Evolutionary conservation across 2,113 vertebrate genomes (phyloP).

Genomic region (Perca fluviatilis): DNA sequence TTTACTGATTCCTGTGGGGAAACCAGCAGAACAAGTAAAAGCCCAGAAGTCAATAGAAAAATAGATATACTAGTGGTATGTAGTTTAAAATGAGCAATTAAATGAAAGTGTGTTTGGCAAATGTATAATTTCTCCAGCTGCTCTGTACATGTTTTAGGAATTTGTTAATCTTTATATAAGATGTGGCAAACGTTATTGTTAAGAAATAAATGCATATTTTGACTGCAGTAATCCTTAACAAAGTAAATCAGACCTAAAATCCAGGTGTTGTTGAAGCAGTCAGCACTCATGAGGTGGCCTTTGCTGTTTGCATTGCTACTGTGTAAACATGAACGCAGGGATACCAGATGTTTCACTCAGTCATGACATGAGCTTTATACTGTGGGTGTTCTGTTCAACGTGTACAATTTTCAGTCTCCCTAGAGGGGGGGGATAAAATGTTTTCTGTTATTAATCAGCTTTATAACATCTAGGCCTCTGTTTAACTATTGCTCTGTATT

Average conservation of each 20-base stretch:
- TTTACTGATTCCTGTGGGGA: neutral
- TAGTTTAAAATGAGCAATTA: neutral
- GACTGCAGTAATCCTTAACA: neutral
- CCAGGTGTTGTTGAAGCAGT: constrained; percentile 1
- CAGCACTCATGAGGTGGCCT: constrained; percentile 30
- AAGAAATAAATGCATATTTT: neutral
- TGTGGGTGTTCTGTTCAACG: neutral
- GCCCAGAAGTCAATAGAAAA: neutral
- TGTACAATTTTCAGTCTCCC: neutral
- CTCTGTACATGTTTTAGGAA: neutral
- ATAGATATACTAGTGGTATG: neutral
- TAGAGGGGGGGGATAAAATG: neutral
- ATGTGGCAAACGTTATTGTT: neutral
- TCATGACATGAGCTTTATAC: constrained; percentile 20
- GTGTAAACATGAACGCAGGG: constrained; percentile 58
- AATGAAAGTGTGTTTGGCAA: neutral
- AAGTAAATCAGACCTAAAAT: neutral
- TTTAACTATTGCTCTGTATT: neutral
- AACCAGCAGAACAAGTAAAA: neutral
- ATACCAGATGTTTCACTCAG: constrained; percentile 50
- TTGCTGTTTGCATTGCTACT: constrained; percentile 63
- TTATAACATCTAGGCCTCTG: neutral
- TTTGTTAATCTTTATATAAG: neutral
- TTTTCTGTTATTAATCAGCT: neutral
- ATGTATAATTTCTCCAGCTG: neutral